These are phyloP conservation scores for Sphenopsis melanotis DNA, from an alignment of 2,797 vertebrate genomes.

Conservation along the genomic window DNA sequence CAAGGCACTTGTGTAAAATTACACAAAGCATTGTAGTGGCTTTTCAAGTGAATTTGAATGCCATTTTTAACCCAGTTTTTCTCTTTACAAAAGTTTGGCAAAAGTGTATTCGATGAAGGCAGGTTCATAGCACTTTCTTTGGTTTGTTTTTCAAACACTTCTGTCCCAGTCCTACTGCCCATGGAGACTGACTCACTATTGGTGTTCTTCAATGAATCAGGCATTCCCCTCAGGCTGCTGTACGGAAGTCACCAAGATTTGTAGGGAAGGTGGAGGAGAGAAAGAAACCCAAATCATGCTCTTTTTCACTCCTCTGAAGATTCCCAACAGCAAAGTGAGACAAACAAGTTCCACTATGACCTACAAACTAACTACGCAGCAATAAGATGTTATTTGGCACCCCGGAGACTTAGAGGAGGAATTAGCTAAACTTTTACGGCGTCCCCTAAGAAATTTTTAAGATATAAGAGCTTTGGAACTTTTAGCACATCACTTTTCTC, in stretches of 20 bases:
- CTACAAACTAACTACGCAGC: not conserved
- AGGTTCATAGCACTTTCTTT: fast-evolving
- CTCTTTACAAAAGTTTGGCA: not conserved
- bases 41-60: not conserved
- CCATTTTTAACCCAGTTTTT: not conserved
- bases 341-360: not conserved
- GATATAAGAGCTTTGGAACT: not conserved
- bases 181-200: not conserved
- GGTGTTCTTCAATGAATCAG: not conserved
- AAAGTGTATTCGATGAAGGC: not conserved
- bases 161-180: not conserved
- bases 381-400: not conserved
- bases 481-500: not conserved
- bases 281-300: not conserved
- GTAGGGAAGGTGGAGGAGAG: not conserved
- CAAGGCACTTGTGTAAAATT: not conserved
- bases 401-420: not conserved
- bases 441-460: not conserved
- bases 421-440: not conserved
- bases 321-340: not conserved
- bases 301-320: not conserved
- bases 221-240: not conserved
- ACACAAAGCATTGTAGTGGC: not conserved
- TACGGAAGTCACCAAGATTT: not conserved
- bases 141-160: not conserved